These are phyloP conservation scores for Poecilus cupreus DNA, from an alignment of 2,888 invertebrate species.

Conservation along the genomic window DNA sequence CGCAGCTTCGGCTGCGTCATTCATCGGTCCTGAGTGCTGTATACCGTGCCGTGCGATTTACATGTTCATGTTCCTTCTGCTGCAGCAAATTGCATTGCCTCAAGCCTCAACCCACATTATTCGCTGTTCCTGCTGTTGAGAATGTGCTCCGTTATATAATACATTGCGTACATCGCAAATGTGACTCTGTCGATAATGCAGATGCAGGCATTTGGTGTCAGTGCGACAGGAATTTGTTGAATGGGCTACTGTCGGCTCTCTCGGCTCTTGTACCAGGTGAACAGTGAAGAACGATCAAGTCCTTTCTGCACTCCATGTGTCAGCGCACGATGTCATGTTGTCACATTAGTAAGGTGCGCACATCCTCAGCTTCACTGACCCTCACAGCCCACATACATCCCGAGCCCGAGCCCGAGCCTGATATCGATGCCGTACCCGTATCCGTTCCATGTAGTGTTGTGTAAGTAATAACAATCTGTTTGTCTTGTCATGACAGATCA, in stretches of 20 bases:
- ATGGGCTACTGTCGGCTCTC: neutral
- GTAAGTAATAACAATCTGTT: slow-evolving; percentile 35
- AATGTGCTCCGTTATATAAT: slow-evolving; percentile 25
- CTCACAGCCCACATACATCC: slow-evolving; percentile 10
- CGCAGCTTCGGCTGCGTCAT: slow-evolving; percentile 36
- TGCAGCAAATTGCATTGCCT: slow-evolving; percentile 12
- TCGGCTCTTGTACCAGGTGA: neutral
- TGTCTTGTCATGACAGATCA: slow-evolving; percentile 40
- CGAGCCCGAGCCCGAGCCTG: neutral
- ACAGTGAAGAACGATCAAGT: slow-evolving; percentile 25
- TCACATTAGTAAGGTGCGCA: slow-evolving; percentile 44
- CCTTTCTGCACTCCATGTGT: slow-evolving; percentile 28
- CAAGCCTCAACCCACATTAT: neutral
- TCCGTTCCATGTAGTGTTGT: slow-evolving; percentile 18
- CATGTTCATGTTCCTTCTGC: slow-evolving; percentile 19
- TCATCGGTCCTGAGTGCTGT: slow-evolving; percentile 35
- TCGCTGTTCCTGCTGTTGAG: neutral
- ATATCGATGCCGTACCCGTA: neutral
- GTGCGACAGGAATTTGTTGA: neutral
- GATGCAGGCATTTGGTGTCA: slow-evolving; percentile 8
- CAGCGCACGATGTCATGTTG: slow-evolving; percentile 44
- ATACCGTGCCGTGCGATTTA: slow-evolving; percentile 17
- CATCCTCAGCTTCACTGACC: slow-evolving; percentile 14
- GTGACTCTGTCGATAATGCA: neutral
- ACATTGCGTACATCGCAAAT: neutral